Base-by-base conservation (phyloP, 2,888 invertebrate species). In the Vanessa cardui region DNA sequence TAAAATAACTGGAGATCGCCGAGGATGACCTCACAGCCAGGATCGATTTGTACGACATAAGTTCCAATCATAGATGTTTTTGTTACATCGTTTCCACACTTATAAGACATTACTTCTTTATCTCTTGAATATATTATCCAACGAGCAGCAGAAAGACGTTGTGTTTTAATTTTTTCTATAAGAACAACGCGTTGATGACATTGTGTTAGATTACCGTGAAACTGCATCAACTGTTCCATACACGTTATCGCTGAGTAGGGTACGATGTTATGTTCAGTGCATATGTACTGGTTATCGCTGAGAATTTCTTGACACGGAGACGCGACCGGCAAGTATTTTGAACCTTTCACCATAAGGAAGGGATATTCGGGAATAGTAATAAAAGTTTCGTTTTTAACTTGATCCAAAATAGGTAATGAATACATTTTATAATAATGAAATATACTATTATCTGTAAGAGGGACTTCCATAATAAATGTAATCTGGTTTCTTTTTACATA, bases 161-260 rank as follows among this genome's bases (percentile, higher is more conserved):
- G 62, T 1, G 39, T 76, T 49, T 60, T 56, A n/a, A 66, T 31
- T 20, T 66, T 45, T 26, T 59, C 65, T 15, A 66, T 61, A 20
- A 20, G 45, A n/a, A 66, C 60, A 16, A 31, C 26, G 20, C 21
- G 21, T 45, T 39, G 61, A 26, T 16, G 54, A 33, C 66, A 66
- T 5, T 60, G 58, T 56, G 66, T 46, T 12, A 54, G 26, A 47
- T 58, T 58, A 47, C 44, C 18, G 1, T 64, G 33, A 59, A 50
- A 64, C 44, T 59, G 47, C 50, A 64, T 58, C 50, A 64, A 49
- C 16, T 64, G 59, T 52, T 58, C 64, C 39, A 18, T 56, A 15
- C 64, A 64, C 21, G 65, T 66, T 12, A 58, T 49, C 33, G 50
- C 15, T 8, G 54, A 20, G 39, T 65, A 65, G 8, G 65, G 60